These are phyloP conservation scores for Ariopsis seemanni DNA, from an alignment of 2,113 vertebrate genomes.

Conservation along the genomic window DNA sequence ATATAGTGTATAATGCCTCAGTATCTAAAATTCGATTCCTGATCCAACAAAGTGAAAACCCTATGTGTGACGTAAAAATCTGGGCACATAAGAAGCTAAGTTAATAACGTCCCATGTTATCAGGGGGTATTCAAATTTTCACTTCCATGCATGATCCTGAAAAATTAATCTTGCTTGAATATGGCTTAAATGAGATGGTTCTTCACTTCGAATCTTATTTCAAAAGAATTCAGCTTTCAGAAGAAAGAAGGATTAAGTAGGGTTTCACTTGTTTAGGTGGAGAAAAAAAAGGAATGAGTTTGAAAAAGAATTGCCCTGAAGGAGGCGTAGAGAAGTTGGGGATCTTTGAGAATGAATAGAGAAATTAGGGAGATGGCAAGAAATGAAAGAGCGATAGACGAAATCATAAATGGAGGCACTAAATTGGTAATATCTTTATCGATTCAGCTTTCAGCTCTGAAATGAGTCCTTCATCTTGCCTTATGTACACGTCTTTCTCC, in stretches of 20 bases:
- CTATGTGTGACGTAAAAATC: not conserved
- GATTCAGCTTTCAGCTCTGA: constrained; percentile 38
- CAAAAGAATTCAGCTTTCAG: constrained; percentile 19
- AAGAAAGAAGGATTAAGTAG: constrained; percentile 17
- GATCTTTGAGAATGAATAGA: constrained; percentile 10
- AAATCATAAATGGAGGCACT: constrained; percentile 32
- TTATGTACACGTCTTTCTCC: constrained; percentile 4
- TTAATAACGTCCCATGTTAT: not conserved
- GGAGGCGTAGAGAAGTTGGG: constrained; percentile 1
- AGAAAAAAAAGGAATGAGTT: not conserved
- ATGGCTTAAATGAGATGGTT: not conserved
- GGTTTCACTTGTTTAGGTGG: constrained; percentile 10
- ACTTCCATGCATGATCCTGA: not conserved
- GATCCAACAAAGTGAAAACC: not conserved
- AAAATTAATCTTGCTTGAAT: not conserved
- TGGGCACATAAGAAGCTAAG: not conserved
- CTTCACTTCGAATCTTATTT: constrained; percentile 1
- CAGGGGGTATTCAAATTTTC: not conserved
- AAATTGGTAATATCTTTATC: constrained; percentile 42
- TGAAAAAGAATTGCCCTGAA: constrained; percentile 4
- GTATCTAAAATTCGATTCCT: constrained; percentile 1
- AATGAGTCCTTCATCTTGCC: constrained; percentile 27
- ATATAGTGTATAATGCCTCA: not conserved
- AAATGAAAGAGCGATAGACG: not conserved
- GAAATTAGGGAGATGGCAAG: constrained; percentile 1